Conservation (phyloP, 1,140 invertebrate species). For the Brevipalpus yothersi region DNA sequence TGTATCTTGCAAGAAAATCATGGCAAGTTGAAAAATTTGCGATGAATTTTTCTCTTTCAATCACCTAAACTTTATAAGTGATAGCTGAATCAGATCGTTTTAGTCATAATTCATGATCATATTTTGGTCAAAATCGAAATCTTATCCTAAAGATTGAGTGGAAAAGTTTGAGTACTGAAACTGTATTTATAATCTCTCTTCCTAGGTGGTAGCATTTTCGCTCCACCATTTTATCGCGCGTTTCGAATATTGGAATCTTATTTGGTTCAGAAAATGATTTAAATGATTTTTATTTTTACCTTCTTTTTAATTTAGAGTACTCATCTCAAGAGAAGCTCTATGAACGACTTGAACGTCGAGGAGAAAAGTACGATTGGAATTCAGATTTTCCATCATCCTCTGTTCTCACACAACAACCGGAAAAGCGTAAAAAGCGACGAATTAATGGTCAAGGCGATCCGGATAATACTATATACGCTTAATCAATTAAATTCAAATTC, state of each 20-base stretch:
- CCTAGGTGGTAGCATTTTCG: too few relatives aligned
- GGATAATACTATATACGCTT: not conserved
- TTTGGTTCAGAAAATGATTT: too few relatives aligned
- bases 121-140: not conserved
- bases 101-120: not conserved
- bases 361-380: not conserved
- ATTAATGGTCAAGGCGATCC: not conserved
- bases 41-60: not conserved
- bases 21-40: too few relatives aligned
- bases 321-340: not conserved
- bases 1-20: too few relatives aligned
- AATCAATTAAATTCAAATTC: not conserved
- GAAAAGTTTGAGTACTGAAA: too few relatives aligned
- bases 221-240: too few relatives aligned
- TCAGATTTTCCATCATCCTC: not conserved
- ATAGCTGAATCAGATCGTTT: too few relatives aligned
- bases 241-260: too few relatives aligned
- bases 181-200: too few relatives aligned
- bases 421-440: not conserved
- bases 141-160: too few relatives aligned
- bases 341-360: not conserved
- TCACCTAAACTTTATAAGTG: not conserved
- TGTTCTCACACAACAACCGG: not conserved
- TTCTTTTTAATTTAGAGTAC: not conserved
- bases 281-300: not conserved